Percentiles rank a stretch among this genome's conserved stretches.
Conservation (phyloP, 2,888 invertebrate species). For the Volucella inflata region DNA sequence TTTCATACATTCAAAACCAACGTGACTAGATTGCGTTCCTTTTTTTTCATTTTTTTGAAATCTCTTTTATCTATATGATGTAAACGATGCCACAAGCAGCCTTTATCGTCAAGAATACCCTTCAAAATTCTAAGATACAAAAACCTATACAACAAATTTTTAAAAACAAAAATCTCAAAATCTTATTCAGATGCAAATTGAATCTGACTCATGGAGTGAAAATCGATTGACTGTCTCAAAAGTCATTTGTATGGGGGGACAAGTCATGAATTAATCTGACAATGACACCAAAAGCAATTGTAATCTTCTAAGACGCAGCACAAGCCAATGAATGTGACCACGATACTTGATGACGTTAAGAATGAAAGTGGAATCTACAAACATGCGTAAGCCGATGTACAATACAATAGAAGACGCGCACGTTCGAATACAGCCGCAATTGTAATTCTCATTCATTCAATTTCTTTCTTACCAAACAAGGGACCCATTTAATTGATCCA, state of each 20-base stretch:
- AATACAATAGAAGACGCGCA: constrained; percentile 32
- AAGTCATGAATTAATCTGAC: constrained; percentile 10
- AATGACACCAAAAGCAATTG: constrained; percentile 28
- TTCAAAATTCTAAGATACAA: background rate
- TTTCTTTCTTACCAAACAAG: constrained; percentile 29
- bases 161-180: background rate
- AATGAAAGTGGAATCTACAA: constrained; percentile 38
- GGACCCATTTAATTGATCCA: constrained; percentile 1
- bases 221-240: background rate
- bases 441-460: constrained; percentile 31
- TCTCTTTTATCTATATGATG: too few relatives aligned
- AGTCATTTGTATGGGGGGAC: background rate
- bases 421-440: constrained; percentile 26
- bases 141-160: background rate
- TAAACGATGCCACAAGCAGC: too few relatives aligned
- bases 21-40: too few relatives aligned
- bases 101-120: too few relatives aligned
- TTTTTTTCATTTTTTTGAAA: too few relatives aligned
- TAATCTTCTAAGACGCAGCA: constrained; percentile 25
- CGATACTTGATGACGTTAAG: constrained; percentile 38
- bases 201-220: background rate
- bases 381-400: constrained; percentile 29
- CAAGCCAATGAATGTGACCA: constrained; percentile 33
- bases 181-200: constrained; percentile 21
- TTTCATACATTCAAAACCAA: too few relatives aligned